These are phyloP conservation scores for Drosophila anomalata DNA, from an alignment of 2,888 invertebrate genomes.

Conservation along the genomic window DNA sequence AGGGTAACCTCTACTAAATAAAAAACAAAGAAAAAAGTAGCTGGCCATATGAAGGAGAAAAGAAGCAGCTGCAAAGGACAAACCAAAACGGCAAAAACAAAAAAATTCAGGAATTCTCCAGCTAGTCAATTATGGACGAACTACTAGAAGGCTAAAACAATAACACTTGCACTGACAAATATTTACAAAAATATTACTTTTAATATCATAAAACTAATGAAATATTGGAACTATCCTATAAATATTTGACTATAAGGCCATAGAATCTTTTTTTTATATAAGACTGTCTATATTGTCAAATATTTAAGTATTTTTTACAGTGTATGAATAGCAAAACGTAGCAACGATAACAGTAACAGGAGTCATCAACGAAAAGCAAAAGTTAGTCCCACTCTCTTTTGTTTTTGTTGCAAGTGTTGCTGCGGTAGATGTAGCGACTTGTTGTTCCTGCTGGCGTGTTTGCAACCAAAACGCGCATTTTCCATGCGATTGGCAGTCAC, in stretches of 20 bases:
- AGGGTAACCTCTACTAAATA: slow-evolving; percentile 46
- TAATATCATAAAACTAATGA: background rate
- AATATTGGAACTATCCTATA: background rate
- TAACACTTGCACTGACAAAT: slow-evolving; percentile 30
- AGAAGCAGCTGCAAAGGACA: slow-evolving; percentile 14
- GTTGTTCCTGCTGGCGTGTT: slow-evolving; percentile 41
- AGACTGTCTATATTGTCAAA: background rate
- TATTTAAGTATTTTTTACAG: background rate
- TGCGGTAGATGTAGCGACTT: slow-evolving; percentile 34
- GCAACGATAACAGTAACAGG: slow-evolving; percentile 41
- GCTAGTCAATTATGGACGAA: slow-evolving; percentile 73
- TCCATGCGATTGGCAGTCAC: slow-evolving; percentile 65
- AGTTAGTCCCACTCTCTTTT: slow-evolving; percentile 39
- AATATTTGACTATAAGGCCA: background rate
- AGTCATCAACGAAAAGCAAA: slow-evolving; percentile 65
- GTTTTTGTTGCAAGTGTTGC: slow-evolving; percentile 23
- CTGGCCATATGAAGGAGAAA: slow-evolving; percentile 38
- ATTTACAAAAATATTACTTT: background rate
- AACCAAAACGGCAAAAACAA: slow-evolving; percentile 55
- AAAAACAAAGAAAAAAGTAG: slow-evolving; percentile 20
- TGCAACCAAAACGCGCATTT: slow-evolving; percentile 76
- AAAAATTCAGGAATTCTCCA: slow-evolving; percentile 73
- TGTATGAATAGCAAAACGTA: slow-evolving; percentile 13
- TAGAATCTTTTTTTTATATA: too few relatives aligned
- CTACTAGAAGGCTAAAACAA: slow-evolving; percentile 27